phyloP scores from a whole-genome alignment of 2,113 vertebrate species.

The Lepidiolamprologus cunningtoni region DNA sequence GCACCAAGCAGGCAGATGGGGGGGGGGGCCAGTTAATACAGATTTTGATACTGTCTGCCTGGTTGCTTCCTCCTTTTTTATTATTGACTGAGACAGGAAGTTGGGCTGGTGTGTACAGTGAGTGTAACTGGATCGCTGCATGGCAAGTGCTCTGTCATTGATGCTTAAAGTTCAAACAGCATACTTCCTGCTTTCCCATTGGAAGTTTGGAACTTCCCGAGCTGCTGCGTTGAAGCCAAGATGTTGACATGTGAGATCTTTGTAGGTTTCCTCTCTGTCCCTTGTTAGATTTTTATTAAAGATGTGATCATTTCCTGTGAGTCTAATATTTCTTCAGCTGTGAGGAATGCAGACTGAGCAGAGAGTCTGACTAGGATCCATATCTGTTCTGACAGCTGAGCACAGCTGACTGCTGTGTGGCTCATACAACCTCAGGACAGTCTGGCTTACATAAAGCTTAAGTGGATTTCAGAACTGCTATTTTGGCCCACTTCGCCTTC shows the following conservation, averaged over 20 bases:
- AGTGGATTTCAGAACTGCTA: conserved; percentile 62
- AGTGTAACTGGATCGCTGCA: conserved; percentile 26
- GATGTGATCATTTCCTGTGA: not conserved
- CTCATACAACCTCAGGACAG: conserved; percentile 26
- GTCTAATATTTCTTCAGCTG: not conserved
- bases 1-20: not conserved
- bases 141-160: not conserved
- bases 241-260: not conserved
- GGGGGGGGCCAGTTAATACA: not conserved
- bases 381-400: conserved; percentile 16
- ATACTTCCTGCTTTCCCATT: conserved; percentile 35
- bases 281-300: not conserved
- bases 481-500: conserved; percentile 38
- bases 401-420: conserved; percentile 25
- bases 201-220: not conserved
- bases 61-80: not conserved
- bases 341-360: not conserved
- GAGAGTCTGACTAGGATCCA: not conserved
- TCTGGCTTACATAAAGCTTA: conserved; percentile 59
- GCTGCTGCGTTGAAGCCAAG: not conserved
- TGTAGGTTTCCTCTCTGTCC: not conserved
- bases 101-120: not conserved
- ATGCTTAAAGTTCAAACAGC: conserved; percentile 39
- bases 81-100: not conserved
- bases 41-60: not conserved